phyloP scores from a whole-genome alignment of 2,888 invertebrate species.

The Lymantria monacha region DNA sequence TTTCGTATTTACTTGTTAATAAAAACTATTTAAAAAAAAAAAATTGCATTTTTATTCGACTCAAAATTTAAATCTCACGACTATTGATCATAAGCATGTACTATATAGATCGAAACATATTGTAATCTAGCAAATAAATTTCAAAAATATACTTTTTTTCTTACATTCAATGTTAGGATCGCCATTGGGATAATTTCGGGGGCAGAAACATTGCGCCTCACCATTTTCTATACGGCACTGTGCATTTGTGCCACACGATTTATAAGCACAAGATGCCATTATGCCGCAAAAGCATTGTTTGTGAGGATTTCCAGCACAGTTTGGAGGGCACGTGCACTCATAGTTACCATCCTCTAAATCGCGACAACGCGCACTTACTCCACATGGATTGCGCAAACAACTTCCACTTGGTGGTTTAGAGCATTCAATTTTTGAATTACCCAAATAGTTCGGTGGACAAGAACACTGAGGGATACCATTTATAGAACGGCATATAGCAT shows the following conservation, averaged over 20 bases:
- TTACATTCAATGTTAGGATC: conserved; percentile 94
- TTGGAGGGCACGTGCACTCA: conserved; percentile 90
- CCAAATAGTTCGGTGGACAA: conserved; percentile 90
- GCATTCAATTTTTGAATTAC: conserved; percentile 91
- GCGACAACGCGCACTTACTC: conserved; percentile 90
- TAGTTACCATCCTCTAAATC: conserved; percentile 88
- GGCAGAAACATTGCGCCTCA: conserved; percentile 92
- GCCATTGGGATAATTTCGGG: conserved; percentile 90
- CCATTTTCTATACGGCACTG: conserved; percentile 87
- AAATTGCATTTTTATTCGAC: no score
- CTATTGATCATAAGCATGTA: no score
- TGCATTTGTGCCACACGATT: conserved; percentile 91
- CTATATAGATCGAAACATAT: no score
- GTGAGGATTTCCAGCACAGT: conserved; percentile 91
- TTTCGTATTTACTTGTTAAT: no score
- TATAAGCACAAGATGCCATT: conserved; percentile 89
- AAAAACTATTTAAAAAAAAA: no score
- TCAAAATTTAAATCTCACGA: no score
- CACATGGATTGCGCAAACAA: conserved; percentile 92
- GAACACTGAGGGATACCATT: conserved; percentile 90
- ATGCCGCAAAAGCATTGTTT: conserved; percentile 90
- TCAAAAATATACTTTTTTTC: not conserved
- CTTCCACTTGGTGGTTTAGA: conserved; percentile 86
- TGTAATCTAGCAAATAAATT: no score
- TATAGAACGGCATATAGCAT: conserved; percentile 92